A percentile compares a stretch with the other conserved stretches of the same genome.
These are phyloP conservation scores for Craterocephalus amniculus DNA, from an alignment of 2,797 vertebrate species.

Conservation along the genomic window DNA sequence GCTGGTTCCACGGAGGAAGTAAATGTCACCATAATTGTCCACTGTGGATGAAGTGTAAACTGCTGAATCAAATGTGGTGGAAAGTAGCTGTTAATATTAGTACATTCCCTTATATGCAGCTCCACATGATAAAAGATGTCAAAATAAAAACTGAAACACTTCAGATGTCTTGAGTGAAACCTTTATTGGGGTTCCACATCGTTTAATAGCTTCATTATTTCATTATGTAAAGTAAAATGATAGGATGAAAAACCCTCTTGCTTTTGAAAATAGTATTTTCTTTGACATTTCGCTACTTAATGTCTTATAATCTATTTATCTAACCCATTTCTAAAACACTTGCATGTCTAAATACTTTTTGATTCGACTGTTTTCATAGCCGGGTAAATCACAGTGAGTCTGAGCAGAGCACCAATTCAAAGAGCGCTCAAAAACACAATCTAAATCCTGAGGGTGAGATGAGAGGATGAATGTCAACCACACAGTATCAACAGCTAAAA, in stretches of 20 bases:
- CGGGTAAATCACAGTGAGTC: slow-evolving; percentile 29
- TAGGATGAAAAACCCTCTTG: background rate
- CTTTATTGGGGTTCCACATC: background rate
- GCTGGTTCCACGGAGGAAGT: background rate
- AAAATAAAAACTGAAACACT: background rate
- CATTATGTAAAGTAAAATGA: background rate
- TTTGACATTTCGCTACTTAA: background rate
- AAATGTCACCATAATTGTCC: background rate
- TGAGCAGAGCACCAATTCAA: slow-evolving; percentile 31
- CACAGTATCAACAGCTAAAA: slow-evolving; percentile 35
- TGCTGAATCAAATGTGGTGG: background rate
- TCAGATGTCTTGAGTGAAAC: background rate
- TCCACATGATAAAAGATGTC: background rate
- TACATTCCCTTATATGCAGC: background rate
- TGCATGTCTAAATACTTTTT: background rate
- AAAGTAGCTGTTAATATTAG: background rate
- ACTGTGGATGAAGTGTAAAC: background rate
- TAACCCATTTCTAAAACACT: background rate
- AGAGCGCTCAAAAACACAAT: slow-evolving; percentile 21
- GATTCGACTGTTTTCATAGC: slow-evolving; percentile 1
- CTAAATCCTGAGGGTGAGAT: slow-evolving; percentile 36
- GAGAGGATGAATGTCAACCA: slow-evolving; percentile 24
- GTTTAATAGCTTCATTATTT: background rate
- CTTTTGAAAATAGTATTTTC: background rate
- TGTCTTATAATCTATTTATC: background rate